Conservation (phyloP, 2,797 vertebrate genomes). For the Acanthornis magna region DNA sequence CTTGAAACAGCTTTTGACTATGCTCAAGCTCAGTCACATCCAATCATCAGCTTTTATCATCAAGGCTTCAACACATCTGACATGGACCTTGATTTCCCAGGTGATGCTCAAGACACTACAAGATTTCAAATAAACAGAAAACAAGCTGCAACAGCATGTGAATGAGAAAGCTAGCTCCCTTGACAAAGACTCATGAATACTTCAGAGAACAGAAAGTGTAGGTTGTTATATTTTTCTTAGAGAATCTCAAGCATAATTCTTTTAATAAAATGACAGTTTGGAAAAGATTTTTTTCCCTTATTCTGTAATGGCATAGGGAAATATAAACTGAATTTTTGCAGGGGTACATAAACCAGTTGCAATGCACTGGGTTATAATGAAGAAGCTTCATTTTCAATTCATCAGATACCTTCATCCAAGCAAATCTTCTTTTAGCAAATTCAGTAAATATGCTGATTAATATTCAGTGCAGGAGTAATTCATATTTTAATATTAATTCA, state of each 20-base stretch:
- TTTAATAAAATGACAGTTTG: neutral
- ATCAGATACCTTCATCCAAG: neutral
- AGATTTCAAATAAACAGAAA: constrained; percentile 48
- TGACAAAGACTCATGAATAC: constrained; percentile 13
- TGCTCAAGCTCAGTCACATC: neutral
- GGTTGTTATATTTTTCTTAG: neutral
- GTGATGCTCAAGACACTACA: neutral
- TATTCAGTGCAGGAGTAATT: constrained; percentile 4
- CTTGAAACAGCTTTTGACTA: neutral
- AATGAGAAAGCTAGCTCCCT: constrained; percentile 30
- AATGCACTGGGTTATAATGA: neutral
- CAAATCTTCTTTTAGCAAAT: constrained; percentile 11
- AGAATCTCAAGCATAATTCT: neutral
- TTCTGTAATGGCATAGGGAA: neutral
- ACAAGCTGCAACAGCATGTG: neutral
- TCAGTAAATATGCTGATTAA: constrained; percentile 2
- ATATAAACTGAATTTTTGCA: neutral
- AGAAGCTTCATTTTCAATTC: constrained; percentile 1
- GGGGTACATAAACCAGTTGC: neutral
- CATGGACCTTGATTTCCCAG: constrained; percentile 58
- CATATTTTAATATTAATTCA: constrained; percentile 42
- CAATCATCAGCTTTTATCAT: constrained; percentile 12
- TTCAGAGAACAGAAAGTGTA: constrained; percentile 4
- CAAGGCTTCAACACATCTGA: neutral
- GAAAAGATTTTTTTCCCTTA: neutral